phyloP scores from a whole-genome alignment of 2,113 vertebrate genomes.

The Dromas ardeola region DNA sequence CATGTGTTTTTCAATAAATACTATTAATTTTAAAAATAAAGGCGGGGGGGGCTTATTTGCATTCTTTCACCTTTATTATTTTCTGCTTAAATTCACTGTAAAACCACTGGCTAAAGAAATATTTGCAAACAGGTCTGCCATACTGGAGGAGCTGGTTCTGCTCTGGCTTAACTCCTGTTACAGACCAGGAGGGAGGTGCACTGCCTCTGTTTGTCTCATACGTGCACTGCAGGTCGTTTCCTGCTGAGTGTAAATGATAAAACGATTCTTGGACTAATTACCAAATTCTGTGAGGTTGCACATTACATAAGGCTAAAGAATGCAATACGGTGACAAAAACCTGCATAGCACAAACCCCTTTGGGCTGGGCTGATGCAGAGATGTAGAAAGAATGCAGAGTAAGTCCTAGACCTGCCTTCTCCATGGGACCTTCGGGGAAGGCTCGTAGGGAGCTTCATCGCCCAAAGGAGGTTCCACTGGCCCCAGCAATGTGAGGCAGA shows the following conservation, averaged over 20 bases:
- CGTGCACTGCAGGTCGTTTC: too few relatives aligned
- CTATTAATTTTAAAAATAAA: background rate
- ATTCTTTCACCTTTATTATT: background rate
- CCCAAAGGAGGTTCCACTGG: background rate
- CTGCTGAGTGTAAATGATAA: background rate
- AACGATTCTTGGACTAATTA: background rate
- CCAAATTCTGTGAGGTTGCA: rapidly evolving
- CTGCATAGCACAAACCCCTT: too few relatives aligned
- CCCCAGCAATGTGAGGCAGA: background rate
- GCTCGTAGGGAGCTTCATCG: rapidly evolving
- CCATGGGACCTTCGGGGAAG: rapidly evolving
- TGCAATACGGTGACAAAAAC: rapidly evolving
- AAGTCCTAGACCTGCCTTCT: background rate
- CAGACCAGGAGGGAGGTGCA: rapidly evolving
- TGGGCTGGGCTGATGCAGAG: background rate
- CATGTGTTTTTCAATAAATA: background rate
- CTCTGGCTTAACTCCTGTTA: background rate
- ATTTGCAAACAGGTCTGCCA: background rate
- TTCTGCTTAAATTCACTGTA: background rate
- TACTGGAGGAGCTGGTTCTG: background rate
- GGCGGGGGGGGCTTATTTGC: background rate
- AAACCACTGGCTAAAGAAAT: background rate
- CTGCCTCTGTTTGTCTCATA: rapidly evolving
- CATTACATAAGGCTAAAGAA: background rate
- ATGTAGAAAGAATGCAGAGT: background rate